These are phyloP conservation scores for Isaurus tuberculatus DNA, from an alignment of 92 coral and sea anemone genomes.

Conservation along the genomic window DNA sequence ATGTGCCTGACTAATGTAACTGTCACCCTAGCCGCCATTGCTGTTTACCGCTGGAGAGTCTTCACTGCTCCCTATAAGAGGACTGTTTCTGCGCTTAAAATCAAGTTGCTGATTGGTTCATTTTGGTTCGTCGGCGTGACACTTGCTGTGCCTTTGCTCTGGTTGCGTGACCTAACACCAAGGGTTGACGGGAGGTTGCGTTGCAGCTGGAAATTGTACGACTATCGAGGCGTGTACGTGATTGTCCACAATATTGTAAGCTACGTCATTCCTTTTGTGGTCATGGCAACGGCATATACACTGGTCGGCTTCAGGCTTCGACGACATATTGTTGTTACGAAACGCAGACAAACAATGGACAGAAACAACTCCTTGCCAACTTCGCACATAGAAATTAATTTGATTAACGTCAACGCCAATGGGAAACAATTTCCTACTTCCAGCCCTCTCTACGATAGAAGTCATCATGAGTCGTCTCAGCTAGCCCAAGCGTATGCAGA, in stretches of 20 bases:
- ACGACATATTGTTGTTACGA: constrained; percentile 47
- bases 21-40: constrained; percentile 71
- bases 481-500: not conserved
- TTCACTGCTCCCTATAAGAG: constrained; percentile 17
- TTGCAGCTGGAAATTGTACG: constrained; percentile 35
- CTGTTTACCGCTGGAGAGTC: constrained; percentile 59
- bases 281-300: constrained; percentile 71
- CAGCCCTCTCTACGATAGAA: not conserved
- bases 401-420: not conserved
- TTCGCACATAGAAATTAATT: not conserved
- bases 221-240: constrained; percentile 17
- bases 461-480: not conserved
- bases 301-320: constrained; percentile 69
- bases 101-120: constrained; percentile 50
- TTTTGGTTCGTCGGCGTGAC: constrained; percentile 39
- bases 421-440: not conserved
- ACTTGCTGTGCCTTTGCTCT: constrained; percentile 39
- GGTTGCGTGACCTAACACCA: constrained; percentile 36
- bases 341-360: not conserved
- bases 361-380: not conserved
- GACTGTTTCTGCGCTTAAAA: constrained; percentile 9
- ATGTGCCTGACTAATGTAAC: constrained; percentile 69
- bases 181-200: constrained; percentile 32
- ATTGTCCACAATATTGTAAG: constrained; percentile 54
- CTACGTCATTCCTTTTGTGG: constrained; percentile 63